Evolutionary conservation across 2,888 invertebrate genomes (phyloP).

Genomic region (Drosophila eohydei): DNA sequence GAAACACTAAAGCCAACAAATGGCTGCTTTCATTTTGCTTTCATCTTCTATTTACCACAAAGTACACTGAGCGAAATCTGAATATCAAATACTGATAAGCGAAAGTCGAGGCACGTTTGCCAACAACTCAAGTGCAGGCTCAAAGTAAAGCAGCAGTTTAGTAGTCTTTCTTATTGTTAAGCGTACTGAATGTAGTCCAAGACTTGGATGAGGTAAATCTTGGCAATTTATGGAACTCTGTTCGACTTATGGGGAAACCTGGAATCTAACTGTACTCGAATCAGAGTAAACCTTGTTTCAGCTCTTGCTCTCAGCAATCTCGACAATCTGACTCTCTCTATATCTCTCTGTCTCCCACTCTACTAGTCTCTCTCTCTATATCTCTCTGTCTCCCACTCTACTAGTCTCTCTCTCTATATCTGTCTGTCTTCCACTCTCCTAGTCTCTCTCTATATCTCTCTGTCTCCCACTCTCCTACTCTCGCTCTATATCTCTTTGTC

Average conservation of each 20-base stretch:
- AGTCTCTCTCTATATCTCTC: not conserved
- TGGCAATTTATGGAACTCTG: not conserved
- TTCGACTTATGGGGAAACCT: not conserved
- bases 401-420: too few relatives aligned
- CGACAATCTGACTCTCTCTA: too few relatives aligned
- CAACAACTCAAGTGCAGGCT: not conserved
- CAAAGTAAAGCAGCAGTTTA: not conserved
- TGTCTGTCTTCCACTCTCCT: too few relatives aligned
- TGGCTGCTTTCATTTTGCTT: not conserved
- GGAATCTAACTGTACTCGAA: not conserved
- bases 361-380: not conserved
- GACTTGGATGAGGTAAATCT: not conserved
- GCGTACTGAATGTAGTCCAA: not conserved
- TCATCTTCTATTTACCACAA: not conserved
- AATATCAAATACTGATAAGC: not conserved
- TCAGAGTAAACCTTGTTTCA: not conserved
- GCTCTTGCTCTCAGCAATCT: not conserved
- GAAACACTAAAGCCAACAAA: slow-evolving; percentile 12
- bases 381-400: not conserved
- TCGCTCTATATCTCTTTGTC: not conserved
- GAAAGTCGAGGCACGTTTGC: not conserved
- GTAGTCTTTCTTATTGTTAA: not conserved
- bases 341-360: too few relatives aligned
- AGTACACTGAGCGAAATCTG: slow-evolving; percentile 1
- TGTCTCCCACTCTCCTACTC: not conserved